Evolutionary conservation across 2,888 invertebrate genomes (phyloP).

Genomic region (Caradrina clavipalpis): DNA sequence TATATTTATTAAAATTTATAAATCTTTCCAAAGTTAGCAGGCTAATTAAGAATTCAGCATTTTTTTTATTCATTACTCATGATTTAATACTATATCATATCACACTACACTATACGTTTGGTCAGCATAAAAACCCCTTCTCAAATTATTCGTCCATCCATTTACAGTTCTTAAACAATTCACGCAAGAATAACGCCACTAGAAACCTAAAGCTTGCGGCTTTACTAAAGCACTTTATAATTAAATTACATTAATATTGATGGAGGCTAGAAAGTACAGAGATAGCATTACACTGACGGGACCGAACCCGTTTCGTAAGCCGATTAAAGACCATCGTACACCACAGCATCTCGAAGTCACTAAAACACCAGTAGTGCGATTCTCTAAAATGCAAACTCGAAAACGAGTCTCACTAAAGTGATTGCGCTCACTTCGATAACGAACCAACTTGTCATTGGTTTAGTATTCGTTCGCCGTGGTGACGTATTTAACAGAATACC

Average conservation of each 20-base stretch:
- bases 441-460: no score
- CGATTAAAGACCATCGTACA: conserved; percentile 69
- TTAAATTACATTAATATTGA: conserved; percentile 54
- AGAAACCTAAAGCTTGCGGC: conserved; percentile 52
- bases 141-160: conserved; percentile 19
- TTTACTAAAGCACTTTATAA: conserved; percentile 56
- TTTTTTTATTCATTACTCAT: not conserved
- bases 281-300: conserved; percentile 62
- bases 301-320: conserved; percentile 71
- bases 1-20: no score
- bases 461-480: no score
- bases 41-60: not conserved
- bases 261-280: conserved; percentile 54
- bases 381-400: no score
- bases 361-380: no score
- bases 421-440: no score
- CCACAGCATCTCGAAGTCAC: not conserved
- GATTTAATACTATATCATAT: conserved; percentile 3
- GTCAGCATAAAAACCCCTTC: conserved; percentile 9
- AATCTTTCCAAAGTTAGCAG: no score
- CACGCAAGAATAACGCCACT: conserved; percentile 39
- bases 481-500: no score
- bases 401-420: no score
- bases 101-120: conserved; percentile 6
- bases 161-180: conserved; percentile 45